These are phyloP conservation scores for Erithacus rubecula DNA, from an alignment of 2,797 vertebrate genomes.

Conservation along the genomic window DNA sequence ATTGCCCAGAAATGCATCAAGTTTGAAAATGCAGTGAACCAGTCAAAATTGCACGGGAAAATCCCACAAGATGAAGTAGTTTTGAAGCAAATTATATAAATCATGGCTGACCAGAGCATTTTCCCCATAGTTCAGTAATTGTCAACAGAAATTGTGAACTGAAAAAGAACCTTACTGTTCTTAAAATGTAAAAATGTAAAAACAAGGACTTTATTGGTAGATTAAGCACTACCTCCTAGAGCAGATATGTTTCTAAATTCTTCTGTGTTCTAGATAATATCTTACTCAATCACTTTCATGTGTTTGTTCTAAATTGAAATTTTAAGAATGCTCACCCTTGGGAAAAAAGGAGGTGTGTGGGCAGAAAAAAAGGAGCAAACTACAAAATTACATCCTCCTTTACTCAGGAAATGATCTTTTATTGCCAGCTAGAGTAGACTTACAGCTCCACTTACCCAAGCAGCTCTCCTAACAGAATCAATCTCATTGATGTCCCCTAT, in stretches of 20 bases:
- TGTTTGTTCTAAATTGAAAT: not conserved
- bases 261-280: not conserved
- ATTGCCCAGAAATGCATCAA: not conserved
- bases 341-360: not conserved
- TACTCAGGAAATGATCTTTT: not conserved
- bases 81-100: not conserved
- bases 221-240: not conserved
- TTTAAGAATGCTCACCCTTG: not conserved
- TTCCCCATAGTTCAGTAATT: not conserved
- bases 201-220: not conserved
- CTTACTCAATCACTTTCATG: not conserved
- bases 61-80: not conserved
- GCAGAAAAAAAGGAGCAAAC: not conserved
- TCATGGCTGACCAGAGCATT: not conserved
- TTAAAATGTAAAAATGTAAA: not conserved
- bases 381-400: not conserved
- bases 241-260: not conserved
- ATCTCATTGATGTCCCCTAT: not conserved
- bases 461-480: not conserved
- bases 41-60: not conserved
- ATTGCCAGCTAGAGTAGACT: not conserved
- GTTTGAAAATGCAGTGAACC: not conserved
- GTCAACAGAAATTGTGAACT: not conserved
- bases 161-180: not conserved
- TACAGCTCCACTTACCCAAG: not conserved